These are phyloP conservation scores for Lota lota DNA, from an alignment of 2,113 vertebrate genomes.

Conservation along the genomic window DNA sequence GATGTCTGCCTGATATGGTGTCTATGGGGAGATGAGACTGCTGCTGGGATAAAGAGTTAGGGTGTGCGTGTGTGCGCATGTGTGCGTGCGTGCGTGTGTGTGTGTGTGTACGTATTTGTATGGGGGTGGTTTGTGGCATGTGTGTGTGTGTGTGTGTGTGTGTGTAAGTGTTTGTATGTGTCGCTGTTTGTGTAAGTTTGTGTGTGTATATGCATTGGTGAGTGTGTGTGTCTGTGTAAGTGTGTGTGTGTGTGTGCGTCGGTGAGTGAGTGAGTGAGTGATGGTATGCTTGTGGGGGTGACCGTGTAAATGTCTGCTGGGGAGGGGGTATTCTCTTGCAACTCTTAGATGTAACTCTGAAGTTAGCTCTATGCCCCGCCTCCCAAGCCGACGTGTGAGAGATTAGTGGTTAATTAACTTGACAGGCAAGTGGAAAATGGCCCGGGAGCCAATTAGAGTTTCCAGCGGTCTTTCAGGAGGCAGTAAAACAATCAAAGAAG, in stretches of 20 bases:
- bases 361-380: constrained; percentile 57
- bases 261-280: constrained; percentile 15
- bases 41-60: too few species aligned
- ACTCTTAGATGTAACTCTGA: constrained; percentile 36
- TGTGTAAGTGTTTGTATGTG: neutral
- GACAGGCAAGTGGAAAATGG: constrained; percentile 46
- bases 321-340: constrained; percentile 11
- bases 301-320: neutral
- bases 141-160: neutral
- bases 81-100: neutral
- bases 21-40: too few species aligned
- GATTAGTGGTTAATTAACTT: constrained; percentile 67
- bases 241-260: neutral
- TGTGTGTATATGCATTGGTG: constrained; percentile 11
- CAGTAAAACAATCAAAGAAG: constrained; percentile 20
- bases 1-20: too few species aligned
- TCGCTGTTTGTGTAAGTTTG: neutral
- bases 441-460: constrained; percentile 53
- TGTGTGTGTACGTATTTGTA: neutral
- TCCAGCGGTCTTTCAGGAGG: constrained; percentile 29
- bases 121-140: too few species aligned
- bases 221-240: neutral
- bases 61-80: too few species aligned
- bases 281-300: neutral
- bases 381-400: constrained; percentile 56